Conservation (phyloP, 2,888 invertebrate genomes). For the Epicampocera succincta region DNA sequence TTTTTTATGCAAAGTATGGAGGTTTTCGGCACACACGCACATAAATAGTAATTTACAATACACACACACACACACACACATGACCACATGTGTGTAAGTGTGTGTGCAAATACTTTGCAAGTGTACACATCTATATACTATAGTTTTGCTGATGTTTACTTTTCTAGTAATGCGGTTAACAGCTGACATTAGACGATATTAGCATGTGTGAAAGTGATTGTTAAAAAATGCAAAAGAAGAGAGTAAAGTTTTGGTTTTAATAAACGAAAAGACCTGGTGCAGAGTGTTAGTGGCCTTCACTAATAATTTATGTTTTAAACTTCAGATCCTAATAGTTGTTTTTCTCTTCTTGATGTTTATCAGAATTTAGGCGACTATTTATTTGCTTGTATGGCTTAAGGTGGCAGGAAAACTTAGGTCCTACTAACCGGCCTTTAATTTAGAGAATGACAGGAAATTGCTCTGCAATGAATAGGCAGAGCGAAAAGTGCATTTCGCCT, state of each 20-base stretch:
- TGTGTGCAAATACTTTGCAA: not conserved
- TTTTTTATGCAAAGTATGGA: conserved; percentile 44
- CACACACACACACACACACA: not conserved
- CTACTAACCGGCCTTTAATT: no score
- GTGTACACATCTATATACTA: not conserved
- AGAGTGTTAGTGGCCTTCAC: not conserved
- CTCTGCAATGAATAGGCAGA: no score
- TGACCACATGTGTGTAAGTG: conserved; percentile 3
- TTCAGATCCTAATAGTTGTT: no score
- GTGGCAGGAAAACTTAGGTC: no score
- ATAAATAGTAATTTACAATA: not conserved
- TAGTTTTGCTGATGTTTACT: conserved; percentile 51
- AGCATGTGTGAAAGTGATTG: not conserved
- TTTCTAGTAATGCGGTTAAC: conserved; percentile 41
- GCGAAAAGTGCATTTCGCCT: no score
- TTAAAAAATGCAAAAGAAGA: no score
- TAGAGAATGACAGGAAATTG: no score
- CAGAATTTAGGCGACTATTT: no score
- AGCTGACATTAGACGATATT: conserved; percentile 42
- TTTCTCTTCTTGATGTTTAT: no score
- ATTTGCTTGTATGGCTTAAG: no score
- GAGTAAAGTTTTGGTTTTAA: no score
- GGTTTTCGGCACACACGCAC: not conserved
- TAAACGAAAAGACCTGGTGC: no score
- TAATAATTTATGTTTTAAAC: not conserved